Base-by-base conservation (phyloP, 2,797 vertebrate species). In the Cuniculus paca region DNA sequence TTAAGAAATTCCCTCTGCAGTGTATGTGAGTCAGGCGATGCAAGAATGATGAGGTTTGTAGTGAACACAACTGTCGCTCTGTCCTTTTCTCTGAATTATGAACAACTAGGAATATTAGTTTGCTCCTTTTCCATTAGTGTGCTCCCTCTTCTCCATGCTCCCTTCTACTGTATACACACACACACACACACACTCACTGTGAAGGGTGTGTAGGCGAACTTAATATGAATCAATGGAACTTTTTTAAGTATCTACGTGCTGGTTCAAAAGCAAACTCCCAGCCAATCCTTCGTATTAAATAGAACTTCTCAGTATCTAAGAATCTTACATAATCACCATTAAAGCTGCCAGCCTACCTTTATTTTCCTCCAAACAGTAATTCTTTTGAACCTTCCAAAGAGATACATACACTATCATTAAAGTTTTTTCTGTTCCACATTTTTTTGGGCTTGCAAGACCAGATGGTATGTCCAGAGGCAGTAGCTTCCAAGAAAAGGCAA, bases 201-300 rank as follows among this genome's bases (percentile, higher is more conserved):
- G 34, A 92, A 95, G 1, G 14, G 50, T 77, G 5, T n/a, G 4
- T 45, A 45, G 28, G 45, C 14, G 91, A 93, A 89, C 24, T 87
- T n/a, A 68, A 12, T 65, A 81, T 42, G 88, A 90, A 92, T 72
- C 36, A 88, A 26, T 68, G 8, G 20, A 78, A 81, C 34, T 65
- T 77, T 75, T 90, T 79, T 48, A 26, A 90, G 61, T n/a, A 88
- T 72, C 39, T 88, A 90, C 88, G 72, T 95, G 56, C 26, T 88
- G 16, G n/a, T 87, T 79, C 39, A 91, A 70, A 87, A 65, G 63
- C 45, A 80, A 80, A 74, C 89, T 81, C 42, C 36, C 90, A 94
- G 48, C 56, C 4, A 34, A 24, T 54, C 39, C 28, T 92, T 95
- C n/a, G 34, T 36, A 84, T 22, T 24, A 48, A 10, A 84, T 74